Evolutionary conservation across 2,113 vertebrate species (phyloP).

Genomic region (Ursus arctos): DNA sequence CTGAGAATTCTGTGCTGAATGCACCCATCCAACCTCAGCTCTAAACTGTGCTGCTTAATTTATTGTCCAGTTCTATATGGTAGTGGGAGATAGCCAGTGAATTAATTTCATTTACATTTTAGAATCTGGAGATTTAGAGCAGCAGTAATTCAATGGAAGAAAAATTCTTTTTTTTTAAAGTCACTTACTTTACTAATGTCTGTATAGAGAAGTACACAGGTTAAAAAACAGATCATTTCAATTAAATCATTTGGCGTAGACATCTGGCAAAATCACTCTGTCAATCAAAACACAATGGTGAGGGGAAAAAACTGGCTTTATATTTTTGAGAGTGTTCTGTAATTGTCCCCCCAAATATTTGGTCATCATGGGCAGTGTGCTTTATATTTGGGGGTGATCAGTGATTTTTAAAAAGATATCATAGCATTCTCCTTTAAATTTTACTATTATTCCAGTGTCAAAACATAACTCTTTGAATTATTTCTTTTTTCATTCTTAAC

Average conservation of each 20-base stretch:
- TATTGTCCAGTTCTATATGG: background rate
- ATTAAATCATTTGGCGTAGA: background rate
- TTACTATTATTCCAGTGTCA: background rate
- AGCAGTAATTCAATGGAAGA: background rate
- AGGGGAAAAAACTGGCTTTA: background rate
- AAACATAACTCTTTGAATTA: background rate
- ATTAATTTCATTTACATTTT: conserved; percentile 16
- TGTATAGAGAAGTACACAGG: background rate
- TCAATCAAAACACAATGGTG: conserved; percentile 21
- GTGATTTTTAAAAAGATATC: background rate
- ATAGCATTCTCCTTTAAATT: background rate
- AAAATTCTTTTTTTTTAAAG: conserved; percentile 1
- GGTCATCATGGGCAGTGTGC: background rate
- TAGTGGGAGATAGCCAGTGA: background rate
- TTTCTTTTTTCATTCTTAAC: conserved; percentile 3
- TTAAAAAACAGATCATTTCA: background rate
- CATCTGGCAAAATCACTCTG: background rate
- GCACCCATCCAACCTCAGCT: background rate
- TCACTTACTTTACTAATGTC: background rate
- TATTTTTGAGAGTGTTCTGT: background rate
- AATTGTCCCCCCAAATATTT: background rate
- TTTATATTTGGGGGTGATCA: background rate
- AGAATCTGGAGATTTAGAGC: background rate
- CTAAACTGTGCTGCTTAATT: background rate
- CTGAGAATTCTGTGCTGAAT: background rate